These are phyloP conservation scores for Drosophila santomea DNA, from an alignment of 1,140 invertebrate species.

Conservation along the genomic window DNA sequence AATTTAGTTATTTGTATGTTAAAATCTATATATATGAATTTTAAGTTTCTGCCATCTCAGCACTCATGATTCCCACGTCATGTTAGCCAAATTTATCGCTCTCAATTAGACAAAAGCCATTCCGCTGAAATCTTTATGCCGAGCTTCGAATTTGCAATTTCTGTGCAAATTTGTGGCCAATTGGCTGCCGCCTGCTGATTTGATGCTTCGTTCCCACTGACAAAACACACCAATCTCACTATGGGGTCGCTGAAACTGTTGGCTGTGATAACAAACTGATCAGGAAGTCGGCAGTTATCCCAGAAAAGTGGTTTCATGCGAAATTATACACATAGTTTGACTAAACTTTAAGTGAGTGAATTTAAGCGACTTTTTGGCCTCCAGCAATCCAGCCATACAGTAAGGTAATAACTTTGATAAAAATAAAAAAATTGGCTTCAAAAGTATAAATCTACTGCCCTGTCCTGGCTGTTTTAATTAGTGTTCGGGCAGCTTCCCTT, in stretches of 20 bases:
- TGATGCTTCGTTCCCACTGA: conserved; percentile 20
- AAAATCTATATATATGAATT: conserved; percentile 73
- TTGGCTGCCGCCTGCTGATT: conserved; percentile 26
- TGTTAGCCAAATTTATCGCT: conserved; percentile 66
- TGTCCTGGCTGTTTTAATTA: conserved; percentile 24
- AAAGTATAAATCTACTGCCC: conserved; percentile 4
- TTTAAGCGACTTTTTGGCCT: background rate
- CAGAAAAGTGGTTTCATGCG: too few relatives aligned
- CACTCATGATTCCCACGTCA: conserved; percentile 72
- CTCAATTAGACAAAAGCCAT: conserved; percentile 59
- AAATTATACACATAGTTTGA: too few relatives aligned
- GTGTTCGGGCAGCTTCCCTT: conserved; percentile 44
- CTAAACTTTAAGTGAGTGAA: too few relatives aligned
- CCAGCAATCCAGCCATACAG: background rate
- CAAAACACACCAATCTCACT: background rate
- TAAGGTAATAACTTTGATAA: too few relatives aligned
- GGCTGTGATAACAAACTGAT: conserved; percentile 5
- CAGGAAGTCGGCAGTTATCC: conserved; percentile 8
- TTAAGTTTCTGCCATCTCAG: conserved; percentile 39
- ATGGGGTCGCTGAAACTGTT: background rate
- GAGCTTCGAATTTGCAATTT: conserved; percentile 26
- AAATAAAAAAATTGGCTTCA: conserved; percentile 7
- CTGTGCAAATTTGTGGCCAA: conserved; percentile 46
- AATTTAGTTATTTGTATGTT: conserved; percentile 78
- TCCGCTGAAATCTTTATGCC: conserved; percentile 53